Base-by-base conservation (phyloP, 2,797 vertebrate species). In the Thripadectes ignobilis region DNA sequence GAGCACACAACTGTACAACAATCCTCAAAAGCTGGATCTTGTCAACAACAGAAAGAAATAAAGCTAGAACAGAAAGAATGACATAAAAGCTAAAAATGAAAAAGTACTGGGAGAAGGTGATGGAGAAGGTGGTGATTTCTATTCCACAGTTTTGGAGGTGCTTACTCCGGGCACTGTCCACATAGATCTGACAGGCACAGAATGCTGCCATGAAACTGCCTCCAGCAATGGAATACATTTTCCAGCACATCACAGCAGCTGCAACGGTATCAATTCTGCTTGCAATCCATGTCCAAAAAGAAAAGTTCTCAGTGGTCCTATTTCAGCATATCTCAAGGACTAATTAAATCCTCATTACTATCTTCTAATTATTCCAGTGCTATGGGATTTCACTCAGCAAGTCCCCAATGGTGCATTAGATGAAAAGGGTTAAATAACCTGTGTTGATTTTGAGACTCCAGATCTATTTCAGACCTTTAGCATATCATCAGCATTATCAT, bases 331-430 rank as follows among this genome's bases (percentile, higher is more conserved):
- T 97, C 96, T 98, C 97, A 97, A 98, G 97, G 98, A 98, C 98
- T 98, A 98, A 98, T 98, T 98, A 98, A 98, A 98, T 97, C 95
- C 97, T 98, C 97, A 98, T 98, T 97, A 98, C 91, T 93, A 94
- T 95, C 96, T 97, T 97, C 97, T 98, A 98, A 98, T 98, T 98
- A 98, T 97, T 98, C 97, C 94, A 94, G 93, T 90, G 93, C 97
- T 96, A 48, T 96, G 98, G 97, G 98, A 98, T 94, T 97, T 96
- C 58, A 68, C 87, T 74, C 66, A 84, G 79, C 93, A 96, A 97
- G 96, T 97, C 97, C 97, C 98, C 95, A 95, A 4, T 95, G 98
- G 96, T 94, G 34, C 79, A 63, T 96, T 92, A 97, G 97, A 97
- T 97, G 97, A 97, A 97, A 98, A 98, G 98, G 98, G 98, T 98